Percentiles rank a stretch among this genome's conserved stretches.
These are phyloP conservation scores for Parelbella ahira DNA, from an alignment of 2,888 invertebrate species.

Conservation along the genomic window DNA sequence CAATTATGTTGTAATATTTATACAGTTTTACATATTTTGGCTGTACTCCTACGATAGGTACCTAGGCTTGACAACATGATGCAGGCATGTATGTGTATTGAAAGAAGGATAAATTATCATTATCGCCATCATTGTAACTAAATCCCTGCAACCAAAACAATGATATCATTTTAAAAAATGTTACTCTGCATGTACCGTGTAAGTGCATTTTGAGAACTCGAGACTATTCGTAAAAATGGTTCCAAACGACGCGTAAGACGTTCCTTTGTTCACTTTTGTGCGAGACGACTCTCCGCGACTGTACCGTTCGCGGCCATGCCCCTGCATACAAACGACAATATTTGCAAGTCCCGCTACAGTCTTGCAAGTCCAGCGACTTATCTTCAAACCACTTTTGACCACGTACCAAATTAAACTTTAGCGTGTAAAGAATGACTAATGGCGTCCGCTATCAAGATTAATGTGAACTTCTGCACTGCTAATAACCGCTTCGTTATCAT, in stretches of 20 bases:
- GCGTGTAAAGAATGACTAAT: neutral
- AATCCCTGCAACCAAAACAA: no score
- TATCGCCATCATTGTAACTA: no score
- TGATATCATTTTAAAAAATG: no score
- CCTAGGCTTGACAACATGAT: no score
- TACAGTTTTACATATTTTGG: no score
- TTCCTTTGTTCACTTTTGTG: conserved; percentile 24
- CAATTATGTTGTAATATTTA: no score
- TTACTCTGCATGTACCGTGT: no score
- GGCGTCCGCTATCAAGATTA: neutral
- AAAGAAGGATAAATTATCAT: no score
- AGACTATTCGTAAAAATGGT: conserved; percentile 7
- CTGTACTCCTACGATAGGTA: no score
- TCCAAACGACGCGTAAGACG: conserved; percentile 18
- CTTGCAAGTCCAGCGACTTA: conserved; percentile 18
- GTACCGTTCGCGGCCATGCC: conserved; percentile 20
- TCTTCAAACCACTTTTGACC: conserved; percentile 6
- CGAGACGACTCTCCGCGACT: conserved; percentile 7
- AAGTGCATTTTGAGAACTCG: no score
- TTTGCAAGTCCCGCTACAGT: conserved; percentile 24
- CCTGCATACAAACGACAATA: conserved; percentile 24
- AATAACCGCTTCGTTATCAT: neutral
- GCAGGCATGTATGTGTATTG: no score
- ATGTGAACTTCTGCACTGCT: no score
- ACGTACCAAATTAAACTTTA: conserved; percentile 3